Evolutionary conservation across 1,140 invertebrate species (phyloP).

Genomic region (Coenobita brevimanus): DNA sequence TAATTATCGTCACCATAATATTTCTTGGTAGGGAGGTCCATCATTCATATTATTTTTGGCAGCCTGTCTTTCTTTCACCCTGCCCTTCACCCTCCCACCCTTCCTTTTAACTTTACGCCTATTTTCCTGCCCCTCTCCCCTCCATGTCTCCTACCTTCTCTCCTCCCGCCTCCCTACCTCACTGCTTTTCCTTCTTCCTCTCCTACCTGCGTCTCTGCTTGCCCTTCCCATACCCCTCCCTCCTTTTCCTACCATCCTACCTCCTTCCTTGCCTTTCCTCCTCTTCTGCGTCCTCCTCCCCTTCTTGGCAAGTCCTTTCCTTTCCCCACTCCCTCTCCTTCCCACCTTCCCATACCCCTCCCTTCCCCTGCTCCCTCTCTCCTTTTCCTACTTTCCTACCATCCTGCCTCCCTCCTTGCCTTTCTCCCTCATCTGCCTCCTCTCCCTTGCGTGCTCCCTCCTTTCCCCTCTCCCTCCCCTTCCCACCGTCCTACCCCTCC

Average conservation of each 20-base stretch:
- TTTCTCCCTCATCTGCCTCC: neutral
- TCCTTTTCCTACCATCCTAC: too few relatives aligned
- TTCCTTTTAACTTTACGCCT: neutral
- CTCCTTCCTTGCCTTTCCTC: neutral
- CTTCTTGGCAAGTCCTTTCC: too few relatives aligned
- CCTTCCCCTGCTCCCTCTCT: neutral
- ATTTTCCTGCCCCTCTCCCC: neutral
- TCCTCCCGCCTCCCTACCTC: neutral
- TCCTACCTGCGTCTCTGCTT: neutral
- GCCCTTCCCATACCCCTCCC: neutral
- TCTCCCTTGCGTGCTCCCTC: neutral
- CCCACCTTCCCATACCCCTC: neutral
- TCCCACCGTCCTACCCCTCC: neutral
- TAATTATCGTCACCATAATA: too few relatives aligned
- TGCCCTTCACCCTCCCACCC: neutral
- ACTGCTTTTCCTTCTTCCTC: neutral
- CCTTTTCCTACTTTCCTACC: neutral
- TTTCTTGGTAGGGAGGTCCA: neutral
- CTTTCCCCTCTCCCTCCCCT: too few relatives aligned
- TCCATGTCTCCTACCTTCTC: neutral
- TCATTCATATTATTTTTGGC: neutral
- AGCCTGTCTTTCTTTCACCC: neutral
- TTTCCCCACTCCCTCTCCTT: too few relatives aligned
- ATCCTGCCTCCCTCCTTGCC: neutral
- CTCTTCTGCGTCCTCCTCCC: neutral